phyloP scores from a whole-genome alignment of 2,888 invertebrate genomes.

The Hypena proboscidalis region DNA sequence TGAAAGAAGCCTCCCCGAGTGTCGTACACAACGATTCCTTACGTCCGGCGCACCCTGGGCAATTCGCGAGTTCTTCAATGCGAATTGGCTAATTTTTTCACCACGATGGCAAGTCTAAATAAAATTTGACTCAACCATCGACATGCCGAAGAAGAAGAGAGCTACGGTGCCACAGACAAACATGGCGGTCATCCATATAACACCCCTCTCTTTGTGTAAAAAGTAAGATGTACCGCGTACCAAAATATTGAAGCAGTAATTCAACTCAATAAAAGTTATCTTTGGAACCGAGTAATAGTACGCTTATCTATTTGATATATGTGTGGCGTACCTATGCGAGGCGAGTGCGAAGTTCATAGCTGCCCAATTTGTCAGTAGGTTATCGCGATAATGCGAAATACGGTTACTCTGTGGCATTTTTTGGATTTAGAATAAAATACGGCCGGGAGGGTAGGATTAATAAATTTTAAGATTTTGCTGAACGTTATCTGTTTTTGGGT shows the following conservation, averaged over 20 bases:
- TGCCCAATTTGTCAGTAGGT: conserved; percentile 41
- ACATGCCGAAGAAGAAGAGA: too few species aligned
- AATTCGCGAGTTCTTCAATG: too few species aligned
- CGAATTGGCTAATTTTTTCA: too few species aligned
- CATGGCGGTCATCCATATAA: too few species aligned
- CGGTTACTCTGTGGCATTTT: conserved; percentile 26
- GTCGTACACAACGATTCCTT: too few species aligned
- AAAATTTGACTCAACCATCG: too few species aligned
- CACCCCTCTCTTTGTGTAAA: too few species aligned
- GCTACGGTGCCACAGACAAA: too few species aligned
- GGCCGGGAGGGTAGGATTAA: conserved; percentile 14
- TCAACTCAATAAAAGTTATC: conserved; percentile 45
- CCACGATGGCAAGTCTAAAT: too few species aligned
- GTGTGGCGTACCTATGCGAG: conserved; percentile 27
- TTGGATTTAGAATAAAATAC: conserved; percentile 24
- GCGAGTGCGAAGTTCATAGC: conserved; percentile 36
- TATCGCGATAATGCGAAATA: conserved; percentile 29
- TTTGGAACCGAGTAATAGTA: conserved; percentile 30
- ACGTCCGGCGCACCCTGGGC: too few species aligned
- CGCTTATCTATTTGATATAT: conserved; percentile 48
- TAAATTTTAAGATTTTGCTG: conserved; percentile 7
- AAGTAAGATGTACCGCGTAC: too few species aligned
- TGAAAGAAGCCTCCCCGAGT: too few species aligned
- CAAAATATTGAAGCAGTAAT: conserved; percentile 16
- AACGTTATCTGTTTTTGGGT: neutral